These are phyloP conservation scores for Podarcis raffonei DNA, from an alignment of 2,113 vertebrate species.

Conservation along the genomic window DNA sequence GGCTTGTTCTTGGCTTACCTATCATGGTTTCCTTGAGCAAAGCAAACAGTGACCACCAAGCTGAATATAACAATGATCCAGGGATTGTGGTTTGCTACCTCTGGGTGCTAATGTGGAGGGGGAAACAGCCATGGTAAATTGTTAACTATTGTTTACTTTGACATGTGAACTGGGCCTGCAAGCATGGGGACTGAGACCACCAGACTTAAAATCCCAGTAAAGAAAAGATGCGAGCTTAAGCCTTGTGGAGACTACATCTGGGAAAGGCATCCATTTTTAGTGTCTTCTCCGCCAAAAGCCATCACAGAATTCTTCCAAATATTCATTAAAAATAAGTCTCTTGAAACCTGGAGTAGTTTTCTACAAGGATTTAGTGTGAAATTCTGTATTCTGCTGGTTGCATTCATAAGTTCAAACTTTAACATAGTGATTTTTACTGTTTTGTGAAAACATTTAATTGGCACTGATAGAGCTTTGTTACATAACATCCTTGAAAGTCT, in stretches of 20 bases:
- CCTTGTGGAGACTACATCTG: not conserved
- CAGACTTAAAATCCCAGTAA: conserved; percentile 14
- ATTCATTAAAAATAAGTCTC: not conserved
- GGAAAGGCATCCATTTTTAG: not conserved
- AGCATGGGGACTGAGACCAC: not conserved
- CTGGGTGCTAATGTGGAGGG: too few species aligned
- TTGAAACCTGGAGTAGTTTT: not conserved
- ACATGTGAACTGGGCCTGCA: not conserved
- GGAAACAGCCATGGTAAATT: too few species aligned
- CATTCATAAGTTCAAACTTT: not conserved
- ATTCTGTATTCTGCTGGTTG: not conserved
- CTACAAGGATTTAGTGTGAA: not conserved
- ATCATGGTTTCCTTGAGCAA: too few species aligned
- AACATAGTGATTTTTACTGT: conserved; percentile 5
- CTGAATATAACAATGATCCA: too few species aligned
- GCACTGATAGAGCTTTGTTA: conserved; percentile 2
- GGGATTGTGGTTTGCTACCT: too few species aligned
- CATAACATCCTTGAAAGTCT: not conserved
- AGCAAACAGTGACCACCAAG: too few species aligned
- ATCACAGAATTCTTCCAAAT: not conserved
- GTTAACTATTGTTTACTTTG: too few species aligned
- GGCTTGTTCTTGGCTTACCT: too few species aligned
- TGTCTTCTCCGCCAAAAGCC: not conserved
- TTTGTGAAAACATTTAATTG: not conserved
- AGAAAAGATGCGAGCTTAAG: not conserved